Conservation (phyloP, 2,888 invertebrate genomes). For the Drosophila paranaensis region DNA sequence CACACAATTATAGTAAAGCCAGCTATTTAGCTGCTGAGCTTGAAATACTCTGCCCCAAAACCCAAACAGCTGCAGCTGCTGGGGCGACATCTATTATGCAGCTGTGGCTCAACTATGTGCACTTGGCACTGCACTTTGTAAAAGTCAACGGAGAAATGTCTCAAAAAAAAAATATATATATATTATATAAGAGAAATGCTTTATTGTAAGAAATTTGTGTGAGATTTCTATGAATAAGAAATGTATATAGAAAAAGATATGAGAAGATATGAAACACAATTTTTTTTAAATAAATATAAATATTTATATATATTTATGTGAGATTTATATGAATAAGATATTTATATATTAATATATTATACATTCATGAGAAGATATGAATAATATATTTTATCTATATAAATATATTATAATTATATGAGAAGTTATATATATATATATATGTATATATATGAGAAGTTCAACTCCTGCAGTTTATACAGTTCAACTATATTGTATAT, state of each 20-base stretch:
- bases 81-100: slow-evolving; percentile 11
- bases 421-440: no score
- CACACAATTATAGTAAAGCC: slow-evolving; percentile 34
- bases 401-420: no score
- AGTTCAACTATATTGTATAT: no score
- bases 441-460: no score
- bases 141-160: neutral
- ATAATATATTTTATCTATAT: no score
- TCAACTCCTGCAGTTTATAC: no score
- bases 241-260: no score
- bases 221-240: neutral
- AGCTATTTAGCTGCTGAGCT: slow-evolving; percentile 1
- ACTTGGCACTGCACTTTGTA: neutral
- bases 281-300: no score
- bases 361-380: no score
- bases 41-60: slow-evolving; percentile 5
- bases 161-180: neutral
- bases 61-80: neutral
- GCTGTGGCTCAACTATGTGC: slow-evolving; percentile 12
- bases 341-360: no score
- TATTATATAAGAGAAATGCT: neutral
- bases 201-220: neutral
- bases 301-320: neutral
- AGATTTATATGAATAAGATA: neutral
- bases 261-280: no score